These are phyloP conservation scores for Anthopleura sola DNA, from an alignment of 64 coral and sea anemone species.

Conservation along the genomic window DNA sequence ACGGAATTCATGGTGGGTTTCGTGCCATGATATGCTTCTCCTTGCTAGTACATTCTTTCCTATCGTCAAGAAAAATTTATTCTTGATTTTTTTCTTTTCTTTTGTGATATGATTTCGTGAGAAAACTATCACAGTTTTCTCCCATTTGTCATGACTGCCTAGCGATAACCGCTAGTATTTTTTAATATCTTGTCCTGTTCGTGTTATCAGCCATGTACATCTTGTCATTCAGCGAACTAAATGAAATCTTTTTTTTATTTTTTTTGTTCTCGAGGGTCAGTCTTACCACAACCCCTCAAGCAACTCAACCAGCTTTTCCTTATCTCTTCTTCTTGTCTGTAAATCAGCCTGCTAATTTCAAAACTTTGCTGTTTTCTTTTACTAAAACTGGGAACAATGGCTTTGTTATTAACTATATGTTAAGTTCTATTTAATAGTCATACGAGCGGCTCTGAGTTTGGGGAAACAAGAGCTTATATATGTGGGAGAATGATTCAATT, in stretches of 20 bases:
- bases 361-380: too few species aligned
- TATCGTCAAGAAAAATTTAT: not conserved
- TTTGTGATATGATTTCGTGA: not conserved
- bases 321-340: too few species aligned
- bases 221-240: not conserved
- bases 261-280: not conserved
- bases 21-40: not conserved
- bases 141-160: not conserved
- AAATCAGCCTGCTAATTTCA: too few species aligned
- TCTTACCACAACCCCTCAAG: not conserved
- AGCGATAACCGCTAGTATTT: not conserved
- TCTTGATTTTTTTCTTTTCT: not conserved
- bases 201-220: not conserved
- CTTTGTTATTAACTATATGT: too few species aligned
- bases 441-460: too few species aligned
- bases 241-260: not conserved
- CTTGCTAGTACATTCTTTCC: not conserved
- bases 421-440: too few species aligned
- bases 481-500: too few species aligned
- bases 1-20: too few species aligned
- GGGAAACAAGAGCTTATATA: too few species aligned
- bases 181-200: not conserved
- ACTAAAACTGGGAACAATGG: too few species aligned
- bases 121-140: not conserved
- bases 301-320: too few species aligned